Base-by-base conservation (phyloP, 1,140 invertebrate genomes). In the Ceratina japonica region DNA sequence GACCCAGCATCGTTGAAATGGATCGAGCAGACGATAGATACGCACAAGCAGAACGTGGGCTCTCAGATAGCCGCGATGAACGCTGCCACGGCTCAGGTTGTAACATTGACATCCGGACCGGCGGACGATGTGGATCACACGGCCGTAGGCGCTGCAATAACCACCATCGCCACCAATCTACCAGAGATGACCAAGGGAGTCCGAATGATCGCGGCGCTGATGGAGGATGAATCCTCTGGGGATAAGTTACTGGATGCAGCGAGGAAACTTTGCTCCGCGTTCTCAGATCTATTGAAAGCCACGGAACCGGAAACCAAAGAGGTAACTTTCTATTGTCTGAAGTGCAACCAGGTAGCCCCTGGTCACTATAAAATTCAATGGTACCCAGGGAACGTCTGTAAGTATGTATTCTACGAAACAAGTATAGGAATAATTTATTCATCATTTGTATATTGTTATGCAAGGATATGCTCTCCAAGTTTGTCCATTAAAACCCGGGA, bases 31-130 rank as follows among this genome's bases (percentile, higher is more conserved):
- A 97, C 96, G 4, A 93, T 99, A 89, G 98, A 99, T 91, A 97
- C 98, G 16, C 98, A 98, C 89, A 98, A 98, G 89, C 98, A 99
- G 92, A 98, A 97, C 86, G 97, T 99, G 22, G 97, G 97, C 52
- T 98, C 97, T 52, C 98, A 99, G 91, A 96, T 99, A 85, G 98
- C 98, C 15, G 98, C 98, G 51, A 99, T 99, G 98, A 99, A 98
- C 93, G 98, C 98, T 0, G 98, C 98, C 56, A 99, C 98, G 0
- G 99, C 99, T 16, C 98, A 99, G 91, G 95, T 99, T 10, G 97
- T 99, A n/a, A 99, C 98, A 0, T 93, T 98, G 54, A 98, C 98
- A 1, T 97, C 97, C 0, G 96, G 95, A 13, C 93, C 95, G 1
- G 94, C 94, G 0, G 96, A 97, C 83, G 96, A 97, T 82, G 95